Conservation (phyloP, 2,888 invertebrate species). For the Seira musarum region DNA sequence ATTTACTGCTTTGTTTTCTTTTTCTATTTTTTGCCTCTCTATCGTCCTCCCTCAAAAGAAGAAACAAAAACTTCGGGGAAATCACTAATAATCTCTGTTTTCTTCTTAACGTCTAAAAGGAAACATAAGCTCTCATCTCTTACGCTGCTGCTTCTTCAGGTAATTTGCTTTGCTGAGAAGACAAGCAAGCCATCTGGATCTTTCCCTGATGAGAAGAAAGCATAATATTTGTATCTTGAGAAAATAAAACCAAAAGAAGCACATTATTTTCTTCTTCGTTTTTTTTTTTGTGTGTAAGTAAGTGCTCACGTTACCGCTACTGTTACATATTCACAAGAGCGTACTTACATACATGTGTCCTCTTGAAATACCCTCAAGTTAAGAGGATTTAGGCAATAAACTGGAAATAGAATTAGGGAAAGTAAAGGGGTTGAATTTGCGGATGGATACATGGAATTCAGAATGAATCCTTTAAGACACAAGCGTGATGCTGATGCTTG, state of each 20-base stretch:
- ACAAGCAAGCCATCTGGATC: constrained; percentile 36
- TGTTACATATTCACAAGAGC: background rate
- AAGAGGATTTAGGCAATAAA: constrained; percentile 61
- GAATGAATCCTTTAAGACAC: constrained; percentile 38
- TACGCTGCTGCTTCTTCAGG: too few species aligned
- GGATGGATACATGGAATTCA: constrained; percentile 43
- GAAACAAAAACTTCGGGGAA: constrained; percentile 7
- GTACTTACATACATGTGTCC: constrained; percentile 27
- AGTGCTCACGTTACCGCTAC: constrained; percentile 15
- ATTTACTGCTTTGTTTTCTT: constrained; percentile 20
- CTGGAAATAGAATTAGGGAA: constrained; percentile 60
- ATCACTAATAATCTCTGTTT: constrained; percentile 50
- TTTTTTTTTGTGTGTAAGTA: constrained; percentile 14
- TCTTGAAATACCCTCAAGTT: constrained; percentile 53
- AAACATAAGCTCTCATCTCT: constrained; percentile 47
- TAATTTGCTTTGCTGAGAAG: constrained; percentile 49
- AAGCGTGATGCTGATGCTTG: constrained; percentile 49
- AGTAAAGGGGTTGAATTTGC: constrained; percentile 55
- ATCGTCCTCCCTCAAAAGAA: too few species aligned
- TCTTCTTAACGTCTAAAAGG: constrained; percentile 17
- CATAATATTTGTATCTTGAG: background rate
- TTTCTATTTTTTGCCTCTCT: background rate
- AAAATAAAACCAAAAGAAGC: background rate
- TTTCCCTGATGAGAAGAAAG: background rate
- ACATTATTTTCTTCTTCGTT: constrained; percentile 11